Conservation (phyloP, 2,797 vertebrate species). For the Hoplostethus mediterraneus region DNA sequence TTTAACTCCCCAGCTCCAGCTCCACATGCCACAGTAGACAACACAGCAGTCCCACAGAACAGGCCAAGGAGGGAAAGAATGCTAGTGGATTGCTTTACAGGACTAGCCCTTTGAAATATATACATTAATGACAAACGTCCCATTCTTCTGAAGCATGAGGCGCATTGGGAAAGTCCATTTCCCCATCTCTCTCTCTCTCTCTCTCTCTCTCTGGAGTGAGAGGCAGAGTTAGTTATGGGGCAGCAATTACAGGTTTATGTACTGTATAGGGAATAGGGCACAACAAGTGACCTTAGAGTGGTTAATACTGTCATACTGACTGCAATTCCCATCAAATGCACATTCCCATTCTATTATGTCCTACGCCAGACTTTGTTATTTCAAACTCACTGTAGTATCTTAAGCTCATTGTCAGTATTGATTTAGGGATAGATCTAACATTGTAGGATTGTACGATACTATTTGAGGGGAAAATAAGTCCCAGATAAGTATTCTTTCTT, state of each 20-base stretch:
- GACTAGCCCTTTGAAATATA: constrained; percentile 90
- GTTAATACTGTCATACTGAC: constrained; percentile 65
- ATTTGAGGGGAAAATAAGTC: no score
- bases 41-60: constrained; percentile 80
- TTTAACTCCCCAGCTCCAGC: constrained; percentile 87
- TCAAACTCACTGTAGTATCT: constrained; percentile 18
- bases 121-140: constrained; percentile 88
- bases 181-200: constrained; percentile 30
- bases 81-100: constrained; percentile 89
- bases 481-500: no score
- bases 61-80: constrained; percentile 77
- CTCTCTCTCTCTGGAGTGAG: constrained; percentile 60
- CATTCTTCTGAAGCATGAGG: constrained; percentile 82
- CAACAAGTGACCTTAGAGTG: constrained; percentile 59
- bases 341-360: constrained; percentile 49
- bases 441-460: neutral
- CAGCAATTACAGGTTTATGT: constrained; percentile 73
- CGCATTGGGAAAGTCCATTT: constrained; percentile 75
- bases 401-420: neutral
- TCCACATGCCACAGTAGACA: constrained; percentile 85
- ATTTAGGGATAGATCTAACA: neutral
- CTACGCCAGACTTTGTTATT: constrained; percentile 45
- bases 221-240: constrained; percentile 46
- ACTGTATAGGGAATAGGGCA: constrained; percentile 76
- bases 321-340: constrained; percentile 55